phyloP scores from a whole-genome alignment of 2,113 vertebrate genomes.

The Zapornia atra region DNA sequence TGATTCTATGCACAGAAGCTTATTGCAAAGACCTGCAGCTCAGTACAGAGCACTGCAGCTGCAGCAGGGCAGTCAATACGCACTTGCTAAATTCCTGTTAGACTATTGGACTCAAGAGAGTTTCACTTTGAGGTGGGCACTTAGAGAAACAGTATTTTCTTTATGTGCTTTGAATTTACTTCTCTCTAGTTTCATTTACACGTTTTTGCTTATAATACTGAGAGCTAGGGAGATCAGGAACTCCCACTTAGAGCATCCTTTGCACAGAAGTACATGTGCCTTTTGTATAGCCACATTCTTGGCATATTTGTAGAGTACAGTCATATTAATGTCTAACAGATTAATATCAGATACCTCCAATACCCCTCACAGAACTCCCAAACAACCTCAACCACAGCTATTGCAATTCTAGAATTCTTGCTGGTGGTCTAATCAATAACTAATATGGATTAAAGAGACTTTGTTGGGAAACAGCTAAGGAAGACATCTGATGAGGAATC shows the following conservation, averaged over 20 bases:
- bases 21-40: neutral
- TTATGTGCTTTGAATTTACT: neutral
- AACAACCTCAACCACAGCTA: neutral
- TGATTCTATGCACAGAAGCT: neutral
- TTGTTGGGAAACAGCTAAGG: neutral
- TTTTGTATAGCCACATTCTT: neutral
- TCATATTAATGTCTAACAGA: conserved; percentile 49
- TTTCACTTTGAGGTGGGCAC: neutral
- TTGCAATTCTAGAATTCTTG: neutral
- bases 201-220: neutral
- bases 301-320: neutral
- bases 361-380: neutral
- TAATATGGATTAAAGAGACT: neutral
- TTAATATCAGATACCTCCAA: neutral
- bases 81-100: neutral
- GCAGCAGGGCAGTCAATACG: neutral
- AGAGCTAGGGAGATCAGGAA: neutral
- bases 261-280: neutral
- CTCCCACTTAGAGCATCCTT: neutral
- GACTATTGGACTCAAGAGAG: neutral
- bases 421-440: neutral
- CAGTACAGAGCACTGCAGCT: neutral
- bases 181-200: neutral
- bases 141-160: neutral
- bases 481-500: neutral